Evolutionary conservation across 1,140 invertebrate species (phyloP).

Genomic region (Bombus huntii): DNA sequence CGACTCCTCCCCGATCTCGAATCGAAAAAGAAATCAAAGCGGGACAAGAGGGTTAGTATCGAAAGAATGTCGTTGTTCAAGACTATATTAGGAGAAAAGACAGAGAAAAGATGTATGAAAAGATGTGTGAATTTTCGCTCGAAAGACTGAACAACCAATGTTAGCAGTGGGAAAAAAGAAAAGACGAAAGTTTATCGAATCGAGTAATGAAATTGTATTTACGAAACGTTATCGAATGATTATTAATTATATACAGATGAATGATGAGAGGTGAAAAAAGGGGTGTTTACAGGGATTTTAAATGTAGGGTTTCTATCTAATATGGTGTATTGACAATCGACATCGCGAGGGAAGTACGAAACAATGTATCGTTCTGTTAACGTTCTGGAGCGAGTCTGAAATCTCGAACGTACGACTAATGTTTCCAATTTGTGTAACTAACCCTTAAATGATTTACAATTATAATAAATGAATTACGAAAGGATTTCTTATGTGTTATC

Average conservation of each 20-base stretch:
- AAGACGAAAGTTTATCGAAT: neutral
- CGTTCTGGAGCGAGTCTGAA: conserved; percentile 31
- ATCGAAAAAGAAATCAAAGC: neutral
- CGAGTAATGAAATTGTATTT: conserved; percentile 7
- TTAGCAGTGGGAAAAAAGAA: neutral
- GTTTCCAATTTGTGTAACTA: conserved; percentile 66
- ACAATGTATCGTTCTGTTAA: conserved; percentile 51
- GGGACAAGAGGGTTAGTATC: neutral
- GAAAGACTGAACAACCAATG: neutral
- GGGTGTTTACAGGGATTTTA: conserved; percentile 29
- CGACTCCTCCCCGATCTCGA: conserved; percentile 57
- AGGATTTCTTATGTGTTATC: too few relatives aligned
- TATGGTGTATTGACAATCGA: conserved; percentile 33
- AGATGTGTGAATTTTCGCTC: neutral
- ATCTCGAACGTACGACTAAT: conserved; percentile 54
- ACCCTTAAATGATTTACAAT: conserved; percentile 62
- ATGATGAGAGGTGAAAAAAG: neutral
- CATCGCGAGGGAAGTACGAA: conserved; percentile 41
- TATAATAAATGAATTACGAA: conserved; percentile 64
- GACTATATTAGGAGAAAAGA: neutral
- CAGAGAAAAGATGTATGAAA: neutral
- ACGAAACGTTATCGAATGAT: conserved; percentile 30
- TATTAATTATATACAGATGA: conserved; percentile 44
- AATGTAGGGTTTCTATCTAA: conserved; percentile 30
- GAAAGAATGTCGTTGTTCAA: neutral